A percentile compares a stretch with the other conserved stretches of the same genome.
Evolutionary conservation across 2,797 vertebrate species (phyloP).

Genomic region (Lagodon rhomboides): DNA sequence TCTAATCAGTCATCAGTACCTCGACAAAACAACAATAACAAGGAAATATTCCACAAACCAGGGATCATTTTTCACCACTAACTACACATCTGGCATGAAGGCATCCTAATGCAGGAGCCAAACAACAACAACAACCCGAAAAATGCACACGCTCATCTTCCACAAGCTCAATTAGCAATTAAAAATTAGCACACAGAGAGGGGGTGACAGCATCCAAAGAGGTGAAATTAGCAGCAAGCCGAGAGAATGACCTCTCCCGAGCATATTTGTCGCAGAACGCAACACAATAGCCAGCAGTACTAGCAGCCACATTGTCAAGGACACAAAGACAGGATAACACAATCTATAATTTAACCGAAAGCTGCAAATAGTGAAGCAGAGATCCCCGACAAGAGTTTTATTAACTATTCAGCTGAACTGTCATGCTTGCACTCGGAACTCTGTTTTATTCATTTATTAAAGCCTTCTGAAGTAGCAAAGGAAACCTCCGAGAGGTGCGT

Average conservation of each 20-base stretch:
- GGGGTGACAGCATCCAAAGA: neutral
- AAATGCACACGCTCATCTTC: neutral
- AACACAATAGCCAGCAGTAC: neutral
- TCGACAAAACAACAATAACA: neutral
- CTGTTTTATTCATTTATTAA: neutral
- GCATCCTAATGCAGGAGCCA: neutral
- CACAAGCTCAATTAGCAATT: constrained; percentile 6
- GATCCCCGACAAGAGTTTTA: neutral
- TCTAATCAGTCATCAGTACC: neutral
- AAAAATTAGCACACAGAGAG: constrained; percentile 6
- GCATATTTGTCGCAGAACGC: neutral
- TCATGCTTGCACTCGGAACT: too few species aligned
- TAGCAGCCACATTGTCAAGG: neutral
- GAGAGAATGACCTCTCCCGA: neutral
- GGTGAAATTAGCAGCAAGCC: neutral
- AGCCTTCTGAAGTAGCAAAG: neutral
- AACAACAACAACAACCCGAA: constrained; percentile 4
- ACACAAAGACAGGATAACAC: neutral
- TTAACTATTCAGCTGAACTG: too few species aligned
- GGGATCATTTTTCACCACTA: neutral
- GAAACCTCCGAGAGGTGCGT: too few species aligned
- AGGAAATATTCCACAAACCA: neutral
- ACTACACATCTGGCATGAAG: neutral
- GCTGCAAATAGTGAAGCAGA: constrained; percentile 1
- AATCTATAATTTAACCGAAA: neutral